phyloP scores from a whole-genome alignment of 2,888 invertebrate species.

The Agrochola litura region DNA sequence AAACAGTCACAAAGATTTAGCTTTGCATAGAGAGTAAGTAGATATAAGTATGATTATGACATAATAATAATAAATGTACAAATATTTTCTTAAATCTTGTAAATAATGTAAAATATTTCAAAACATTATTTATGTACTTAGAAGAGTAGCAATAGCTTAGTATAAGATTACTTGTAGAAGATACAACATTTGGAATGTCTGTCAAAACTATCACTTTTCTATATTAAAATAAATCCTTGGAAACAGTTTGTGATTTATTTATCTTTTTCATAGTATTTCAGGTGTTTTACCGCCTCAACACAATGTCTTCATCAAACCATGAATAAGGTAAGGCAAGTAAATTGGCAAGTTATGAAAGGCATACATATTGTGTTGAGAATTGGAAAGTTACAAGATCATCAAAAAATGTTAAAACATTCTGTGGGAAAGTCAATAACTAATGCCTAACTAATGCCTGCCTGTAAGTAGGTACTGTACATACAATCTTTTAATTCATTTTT shows the following conservation, averaged over 20 bases:
- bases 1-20: background rate
- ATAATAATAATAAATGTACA: conserved; percentile 30
- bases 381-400: background rate
- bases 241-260: conserved; percentile 1
- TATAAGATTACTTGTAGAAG: conserved; percentile 28
- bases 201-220: conserved; percentile 54
- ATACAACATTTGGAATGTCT: conserved; percentile 17
- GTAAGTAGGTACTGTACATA: no score
- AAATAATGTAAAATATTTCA: conserved; percentile 47
- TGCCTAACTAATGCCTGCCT: no score
- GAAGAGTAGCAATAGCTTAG: conserved; percentile 11
- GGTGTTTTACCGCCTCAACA: background rate
- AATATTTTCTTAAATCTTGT: conserved; percentile 47
- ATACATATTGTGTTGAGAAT: background rate
- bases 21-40: background rate
- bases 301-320: background rate
- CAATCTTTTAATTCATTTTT: background rate
- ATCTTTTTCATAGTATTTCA: background rate
- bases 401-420: background rate
- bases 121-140: conserved; percentile 22
- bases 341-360: background rate
- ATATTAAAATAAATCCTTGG: conserved; percentile 46
- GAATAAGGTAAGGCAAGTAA: background rate
- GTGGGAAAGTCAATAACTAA: background rate
- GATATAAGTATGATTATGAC: background rate